Conservation (phyloP, 2,113 vertebrate species). For the Pterocles gutturalis region DNA sequence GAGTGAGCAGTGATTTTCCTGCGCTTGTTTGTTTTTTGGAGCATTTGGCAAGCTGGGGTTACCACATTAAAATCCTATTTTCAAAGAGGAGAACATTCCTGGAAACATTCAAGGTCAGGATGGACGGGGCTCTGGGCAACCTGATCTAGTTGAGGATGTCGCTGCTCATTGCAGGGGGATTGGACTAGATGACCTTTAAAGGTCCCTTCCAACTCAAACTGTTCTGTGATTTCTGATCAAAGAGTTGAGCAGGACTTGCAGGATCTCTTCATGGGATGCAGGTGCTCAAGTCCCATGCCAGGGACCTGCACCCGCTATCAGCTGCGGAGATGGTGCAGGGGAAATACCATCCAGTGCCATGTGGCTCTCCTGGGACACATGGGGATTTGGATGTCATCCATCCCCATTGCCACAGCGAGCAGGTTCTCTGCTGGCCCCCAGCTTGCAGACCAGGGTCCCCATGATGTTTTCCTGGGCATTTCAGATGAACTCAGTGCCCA, state of each 20-base stretch:
- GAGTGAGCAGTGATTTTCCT: not conserved
- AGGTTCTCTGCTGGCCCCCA: not conserved
- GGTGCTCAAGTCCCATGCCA: not conserved
- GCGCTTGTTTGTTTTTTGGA: not conserved
- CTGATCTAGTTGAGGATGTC: not conserved
- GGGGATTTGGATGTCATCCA: not conserved
- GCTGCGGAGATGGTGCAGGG: not conserved
- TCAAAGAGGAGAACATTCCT: not conserved
- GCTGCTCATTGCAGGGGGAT: not conserved
- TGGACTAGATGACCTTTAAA: not conserved
- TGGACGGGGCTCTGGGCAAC: not conserved
- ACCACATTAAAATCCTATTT: not conserved
- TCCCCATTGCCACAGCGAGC: fast-evolving
- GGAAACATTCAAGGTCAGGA: not conserved
- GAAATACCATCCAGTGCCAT: not conserved
- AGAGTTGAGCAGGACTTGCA: not conserved
- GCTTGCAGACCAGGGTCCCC: not conserved
- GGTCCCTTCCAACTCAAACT: not conserved
- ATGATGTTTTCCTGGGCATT: fast-evolving
- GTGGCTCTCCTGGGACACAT: fast-evolving
- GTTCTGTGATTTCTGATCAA: not conserved
- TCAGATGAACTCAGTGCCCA: not conserved
- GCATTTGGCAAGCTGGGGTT: not conserved
- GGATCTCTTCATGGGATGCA: not conserved
- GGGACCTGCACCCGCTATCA: not conserved